Evolutionary conservation across 2,797 vertebrate genomes (phyloP).

Genomic region (Oophaga sylvatica): DNA sequence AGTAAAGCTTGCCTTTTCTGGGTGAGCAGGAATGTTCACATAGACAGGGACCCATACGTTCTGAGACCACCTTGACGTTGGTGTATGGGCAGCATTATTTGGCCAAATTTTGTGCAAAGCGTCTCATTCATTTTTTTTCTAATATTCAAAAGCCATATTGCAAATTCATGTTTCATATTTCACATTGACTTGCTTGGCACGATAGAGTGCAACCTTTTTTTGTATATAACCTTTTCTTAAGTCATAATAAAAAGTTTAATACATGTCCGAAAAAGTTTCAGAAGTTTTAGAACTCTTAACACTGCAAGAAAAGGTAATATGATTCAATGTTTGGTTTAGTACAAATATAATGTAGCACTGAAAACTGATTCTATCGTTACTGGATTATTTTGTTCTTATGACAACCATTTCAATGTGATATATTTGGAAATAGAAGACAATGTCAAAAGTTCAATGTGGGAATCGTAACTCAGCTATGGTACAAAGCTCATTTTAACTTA

Average conservation of each 20-base stretch:
- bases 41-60: no score
- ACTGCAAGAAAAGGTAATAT: not conserved
- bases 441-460: not conserved
- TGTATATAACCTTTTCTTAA: not conserved
- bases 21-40: no score
- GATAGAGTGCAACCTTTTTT: no score
- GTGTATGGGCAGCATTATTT: no score
- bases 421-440: not conserved
- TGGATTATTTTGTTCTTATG: slow-evolving; percentile 19
- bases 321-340: slow-evolving; percentile 21
- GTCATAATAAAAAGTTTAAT: not conserved
- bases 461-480: not conserved
- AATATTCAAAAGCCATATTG: no score
- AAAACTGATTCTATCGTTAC: not conserved
- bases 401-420: slow-evolving; percentile 17
- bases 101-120: no score
- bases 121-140: no score
- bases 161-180: no score
- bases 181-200: no score
- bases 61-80: no score
- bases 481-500: not conserved
- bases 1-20: no score
- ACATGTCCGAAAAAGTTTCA: not conserved
- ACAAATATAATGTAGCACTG: not conserved
- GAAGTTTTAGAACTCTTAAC: not conserved